These are phyloP conservation scores for Acipenser oxyrinchus DNA, from an alignment of 2,797 vertebrate genomes.

Conservation along the genomic window DNA sequence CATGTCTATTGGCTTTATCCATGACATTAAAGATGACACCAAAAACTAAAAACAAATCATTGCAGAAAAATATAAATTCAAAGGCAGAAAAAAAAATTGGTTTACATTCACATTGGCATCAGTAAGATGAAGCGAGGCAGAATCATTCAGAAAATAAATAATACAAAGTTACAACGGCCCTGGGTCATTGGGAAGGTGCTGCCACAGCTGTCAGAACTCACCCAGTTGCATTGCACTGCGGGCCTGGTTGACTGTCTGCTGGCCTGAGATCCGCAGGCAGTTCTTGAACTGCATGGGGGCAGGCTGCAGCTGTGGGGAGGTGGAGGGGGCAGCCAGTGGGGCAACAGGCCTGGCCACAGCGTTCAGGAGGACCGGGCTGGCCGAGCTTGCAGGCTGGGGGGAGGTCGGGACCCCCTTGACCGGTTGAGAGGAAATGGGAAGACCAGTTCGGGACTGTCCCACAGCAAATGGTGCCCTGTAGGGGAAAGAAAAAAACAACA, in stretches of 20 bases:
- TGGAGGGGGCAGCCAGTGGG: slow-evolving; percentile 62
- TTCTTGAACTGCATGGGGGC: slow-evolving; percentile 69
- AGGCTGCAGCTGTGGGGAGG: slow-evolving; percentile 55
- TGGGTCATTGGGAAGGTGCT: no score
- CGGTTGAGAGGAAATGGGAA: slow-evolving; percentile 51
- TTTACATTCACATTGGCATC: no score
- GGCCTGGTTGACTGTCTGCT: slow-evolving; percentile 61
- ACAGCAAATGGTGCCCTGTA: slow-evolving; percentile 77
- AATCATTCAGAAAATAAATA: no score
- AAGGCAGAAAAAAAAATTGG: no score
- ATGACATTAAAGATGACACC: no score
- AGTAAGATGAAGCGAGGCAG: no score
- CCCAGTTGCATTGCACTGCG: slow-evolving; percentile 75
- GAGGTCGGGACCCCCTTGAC: slow-evolving; percentile 59
- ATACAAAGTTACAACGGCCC: no score
- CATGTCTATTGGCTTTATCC: no score
- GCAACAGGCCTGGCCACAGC: slow-evolving; percentile 56
- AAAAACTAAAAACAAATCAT: no score
- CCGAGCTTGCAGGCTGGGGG: slow-evolving; percentile 53
- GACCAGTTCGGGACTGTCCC: slow-evolving; percentile 62
- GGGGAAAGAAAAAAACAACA: not conserved
- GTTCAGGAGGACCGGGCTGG: slow-evolving; percentile 55
- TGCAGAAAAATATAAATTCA: no score
- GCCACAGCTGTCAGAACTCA: slow-evolving; percentile 39
- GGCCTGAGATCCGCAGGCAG: slow-evolving; percentile 72